Evolutionary conservation across 2,888 invertebrate genomes (phyloP), one percentile per base, ranked within the genome.

Genomic region (Stenoptilia bipunctidactyla): DNA sequence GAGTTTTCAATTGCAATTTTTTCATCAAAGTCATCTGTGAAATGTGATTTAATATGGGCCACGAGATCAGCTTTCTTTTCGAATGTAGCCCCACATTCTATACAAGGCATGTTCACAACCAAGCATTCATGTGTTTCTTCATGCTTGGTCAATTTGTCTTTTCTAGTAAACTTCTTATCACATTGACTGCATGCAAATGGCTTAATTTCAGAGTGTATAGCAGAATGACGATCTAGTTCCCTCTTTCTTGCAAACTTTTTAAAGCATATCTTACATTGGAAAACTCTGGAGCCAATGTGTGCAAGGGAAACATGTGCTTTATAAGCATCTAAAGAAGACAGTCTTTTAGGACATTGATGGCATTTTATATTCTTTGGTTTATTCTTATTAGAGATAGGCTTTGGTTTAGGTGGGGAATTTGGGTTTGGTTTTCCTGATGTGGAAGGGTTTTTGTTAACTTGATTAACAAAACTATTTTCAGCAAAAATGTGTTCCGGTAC

Each of bases 221-320:
- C 82, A 12, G 87, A 80, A 66, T 92, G 92, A 0, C 90, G 79
- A 48, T 91, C 90, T 8, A 91, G 65, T 63, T 92, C 91, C 34
- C 90, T 80, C 64, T 90, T 90, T 1, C 91, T 73, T 25, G 88
- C 76, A 56, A 92, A 92, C 5, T 88, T 85, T 58, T 90, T 90
- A 39, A 85, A 86, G 58, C 91, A 92, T 36, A 89, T 80, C 48
- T 86, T 85, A 56, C 91, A 92, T 43, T 84, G 83, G 56, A 88
- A 88, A 1, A 85, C 83, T 44, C 89, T 79, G n/a, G 72, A 72
- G 15, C 77, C 77, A 51, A 83, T 77, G 48, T 87, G 87, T 27
- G 79, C 76, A 47, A 85, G 63, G 14, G 80, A 75, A 34, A 85
- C 82, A 68, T 87, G 87, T 14, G 82, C 82, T 56, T 82, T 82